phyloP scores from a whole-genome alignment of 1,140 invertebrate genomes.

The Drosophila teissieri region DNA sequence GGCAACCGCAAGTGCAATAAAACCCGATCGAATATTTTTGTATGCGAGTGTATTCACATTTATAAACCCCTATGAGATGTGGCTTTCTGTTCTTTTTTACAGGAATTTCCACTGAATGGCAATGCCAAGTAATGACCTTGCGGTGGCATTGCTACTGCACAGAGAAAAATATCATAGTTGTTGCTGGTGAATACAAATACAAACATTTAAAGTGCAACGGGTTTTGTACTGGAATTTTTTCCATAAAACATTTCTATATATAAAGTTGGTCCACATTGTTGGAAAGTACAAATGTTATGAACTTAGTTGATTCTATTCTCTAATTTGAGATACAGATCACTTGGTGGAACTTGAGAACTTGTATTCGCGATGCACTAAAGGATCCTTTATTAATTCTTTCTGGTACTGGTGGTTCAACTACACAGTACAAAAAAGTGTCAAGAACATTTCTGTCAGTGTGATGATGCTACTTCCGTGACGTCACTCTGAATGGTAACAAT shows the following conservation, averaged over 20 bases:
- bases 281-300: too few relatives aligned
- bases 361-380: too few relatives aligned
- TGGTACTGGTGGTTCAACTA: too few relatives aligned
- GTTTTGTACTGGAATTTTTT: too few relatives aligned
- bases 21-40: constrained; percentile 35
- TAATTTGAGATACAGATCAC: too few relatives aligned
- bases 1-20: constrained; percentile 66
- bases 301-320: too few relatives aligned
- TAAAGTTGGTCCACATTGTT: too few relatives aligned
- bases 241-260: too few relatives aligned
- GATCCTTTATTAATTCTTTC: too few relatives aligned
- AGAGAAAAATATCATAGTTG: background rate
- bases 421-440: too few relatives aligned
- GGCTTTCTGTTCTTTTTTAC: constrained; percentile 31
- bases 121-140: constrained; percentile 69
- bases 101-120: constrained; percentile 71
- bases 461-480: constrained; percentile 56
- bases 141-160: constrained; percentile 16
- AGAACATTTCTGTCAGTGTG: background rate
- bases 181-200: too few relatives aligned
- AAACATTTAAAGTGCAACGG: too few relatives aligned
- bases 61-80: constrained; percentile 30
- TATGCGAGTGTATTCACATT: constrained; percentile 22
- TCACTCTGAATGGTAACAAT: constrained; percentile 51
- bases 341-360: background rate